Conservation (phyloP, 2,888 invertebrate genomes). For the Tetragonisca angustula region DNA sequence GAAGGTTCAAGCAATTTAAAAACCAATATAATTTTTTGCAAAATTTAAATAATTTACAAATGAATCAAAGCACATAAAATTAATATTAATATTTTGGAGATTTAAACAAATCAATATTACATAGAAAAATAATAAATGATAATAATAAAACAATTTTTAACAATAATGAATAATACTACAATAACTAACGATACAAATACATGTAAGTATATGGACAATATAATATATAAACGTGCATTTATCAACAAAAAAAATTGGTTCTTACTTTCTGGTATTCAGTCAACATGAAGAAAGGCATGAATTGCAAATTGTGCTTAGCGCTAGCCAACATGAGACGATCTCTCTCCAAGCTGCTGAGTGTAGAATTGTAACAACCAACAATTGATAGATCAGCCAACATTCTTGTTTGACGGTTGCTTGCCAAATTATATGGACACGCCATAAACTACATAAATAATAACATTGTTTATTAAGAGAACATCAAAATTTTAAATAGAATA, state of each 20-base stretch:
- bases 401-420: conserved; percentile 97
- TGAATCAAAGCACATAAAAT: not conserved
- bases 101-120: not conserved
- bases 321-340: conserved; percentile 95
- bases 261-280: conserved; percentile 96
- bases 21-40: not conserved
- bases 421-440: conserved; percentile 96
- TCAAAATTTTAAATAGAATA: conserved; percentile 9
- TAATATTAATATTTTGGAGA: not conserved
- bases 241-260: conserved; percentile 39
- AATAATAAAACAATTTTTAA: not conserved
- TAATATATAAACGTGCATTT: conserved; percentile 28
- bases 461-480: conserved; percentile 19
- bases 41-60: not conserved
- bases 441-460: conserved; percentile 88
- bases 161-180: conserved; percentile 1
- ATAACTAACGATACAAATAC: not conserved
- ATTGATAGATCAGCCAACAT: conserved; percentile 98
- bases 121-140: not conserved
- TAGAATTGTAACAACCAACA: conserved; percentile 97
- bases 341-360: conserved; percentile 90
- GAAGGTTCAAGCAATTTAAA: not conserved
- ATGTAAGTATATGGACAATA: conserved; percentile 10
- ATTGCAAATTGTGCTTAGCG: conserved; percentile 96
- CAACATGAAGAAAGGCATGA: conserved; percentile 98